Evolutionary conservation across 30 jellyfish, hydroid and myxozoan species (phyloP), one percentile per base, ranked within the genome.

Genomic region (Aurelia sp.): DNA sequence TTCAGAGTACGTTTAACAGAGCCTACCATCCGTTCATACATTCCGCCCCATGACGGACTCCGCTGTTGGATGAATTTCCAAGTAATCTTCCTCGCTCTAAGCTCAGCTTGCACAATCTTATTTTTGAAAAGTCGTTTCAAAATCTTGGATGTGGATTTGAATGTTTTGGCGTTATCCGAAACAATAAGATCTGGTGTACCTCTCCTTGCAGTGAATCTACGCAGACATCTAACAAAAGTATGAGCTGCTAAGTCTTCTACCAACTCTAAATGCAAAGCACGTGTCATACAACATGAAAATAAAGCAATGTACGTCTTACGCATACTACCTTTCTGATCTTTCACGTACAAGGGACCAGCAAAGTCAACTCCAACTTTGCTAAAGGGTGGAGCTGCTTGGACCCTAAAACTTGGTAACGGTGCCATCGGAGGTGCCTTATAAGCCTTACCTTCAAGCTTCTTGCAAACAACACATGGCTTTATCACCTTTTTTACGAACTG

Each of bases 41-140:
- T 8, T 13, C 91, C 91, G 13, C 91, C 91, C 86, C 70, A 35
- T 44, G 74, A 63, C 17, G 91, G 91, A 47, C 53, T 40, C 27
- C 57, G 3, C 40, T 64, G 88, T 67, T 64, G 63, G 20, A 19
- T 80, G 63, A 80, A 80, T 52, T 52, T 67, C 84, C 84, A 67
- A 8, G 66, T 52, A 13, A 80, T 63, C 12, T 41, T 35, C 40
- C 61, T 31, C 11, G 86, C 15, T n/a, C 20, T 20, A 31, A 78
- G n/a, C 17, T 20, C 27, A 13, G 27, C 66, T 10, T n/a, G 24
- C 19, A 62, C 82, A 16, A 16, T 61, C 20, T 20, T 60, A n/a
- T 53, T 52, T 15, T 59, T 55, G 35, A 12, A n/a, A 47, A 58
- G 24, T 58, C 27, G 67, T 20, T 58, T 58, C 67, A 58, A 58